Evolutionary conservation across 2,888 invertebrate species (phyloP).

Genomic region (Copidosoma aretas): DNA sequence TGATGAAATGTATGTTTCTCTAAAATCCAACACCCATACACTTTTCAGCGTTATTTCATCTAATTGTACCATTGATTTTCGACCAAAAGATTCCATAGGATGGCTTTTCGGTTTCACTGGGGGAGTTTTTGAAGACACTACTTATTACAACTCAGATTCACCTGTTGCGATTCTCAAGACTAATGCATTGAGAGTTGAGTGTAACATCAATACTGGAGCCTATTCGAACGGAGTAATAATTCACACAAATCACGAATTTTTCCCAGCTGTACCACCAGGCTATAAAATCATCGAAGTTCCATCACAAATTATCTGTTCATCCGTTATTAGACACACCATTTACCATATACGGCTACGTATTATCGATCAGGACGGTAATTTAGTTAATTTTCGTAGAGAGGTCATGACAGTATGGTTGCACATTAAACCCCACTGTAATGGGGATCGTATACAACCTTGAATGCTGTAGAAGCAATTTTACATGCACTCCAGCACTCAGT

Average conservation of each 20-base stretch:
- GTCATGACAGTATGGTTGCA: too few species aligned
- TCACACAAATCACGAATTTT: neutral
- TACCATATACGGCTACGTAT: neutral
- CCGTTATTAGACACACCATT: neutral
- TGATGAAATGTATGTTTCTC: neutral
- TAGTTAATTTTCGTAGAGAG: too few species aligned
- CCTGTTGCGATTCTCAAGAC: neutral
- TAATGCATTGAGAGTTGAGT: neutral
- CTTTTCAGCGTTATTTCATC: slow-evolving; percentile 35
- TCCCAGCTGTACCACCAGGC: neutral
- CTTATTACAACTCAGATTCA: neutral
- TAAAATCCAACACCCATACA: slow-evolving; percentile 20
- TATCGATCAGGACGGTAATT: neutral
- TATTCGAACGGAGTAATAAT: neutral
- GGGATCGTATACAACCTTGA: neutral
- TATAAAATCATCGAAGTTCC: too few species aligned
- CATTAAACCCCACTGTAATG: too few species aligned
- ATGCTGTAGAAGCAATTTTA: neutral
- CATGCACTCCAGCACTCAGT: neutral
- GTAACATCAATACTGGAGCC: neutral
- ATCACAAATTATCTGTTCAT: neutral
- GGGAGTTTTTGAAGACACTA: neutral
- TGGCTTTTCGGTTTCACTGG: neutral
- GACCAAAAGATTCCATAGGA: slow-evolving; percentile 33
- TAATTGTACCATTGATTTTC: neutral